Base-by-base conservation (phyloP, 1,140 invertebrate genomes). In the Chrysomallon squamiferum region DNA sequence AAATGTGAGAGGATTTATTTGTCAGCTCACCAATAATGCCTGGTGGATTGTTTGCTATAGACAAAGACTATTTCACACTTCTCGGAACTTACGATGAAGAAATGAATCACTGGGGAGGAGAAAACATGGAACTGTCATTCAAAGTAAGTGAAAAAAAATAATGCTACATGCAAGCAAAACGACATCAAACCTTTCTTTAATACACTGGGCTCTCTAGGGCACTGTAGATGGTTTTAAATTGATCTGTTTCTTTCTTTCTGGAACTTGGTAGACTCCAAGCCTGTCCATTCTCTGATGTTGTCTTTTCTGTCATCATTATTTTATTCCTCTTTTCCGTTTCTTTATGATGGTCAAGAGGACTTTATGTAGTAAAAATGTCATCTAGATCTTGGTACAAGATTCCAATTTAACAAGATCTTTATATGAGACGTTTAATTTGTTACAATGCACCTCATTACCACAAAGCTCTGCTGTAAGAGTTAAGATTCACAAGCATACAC, bases 51-150 rank as follows among this genome's bases (percentile, higher is more conserved):
- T 97, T 99, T 88, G 96, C 96, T 0, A 95, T 99, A 13, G 89
- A 94, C 77, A 87, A 92, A 25, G 86, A 92, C 52, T 98, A 95
- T 87, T 99, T 99, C 84, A 89, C 90, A 68, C 86, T 93, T 70
- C 88, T 99, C 18, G 96, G 96, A 5, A 76, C 71, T 6, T 85
- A 83, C 62, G 83, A 84, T 62, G 69, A 74, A 18, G 77, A 72
- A 79, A 88, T 99, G 76, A 94, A 90, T 59, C 88, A 90, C 57
- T 90, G 89, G 89, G 96, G 96, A 41, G 96, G 95, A 2, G 96
- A 95, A 87, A 98, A 99, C 87, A 87, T 79, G 13, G 77, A 79
- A 54, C 68, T 79, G 5, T 77, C 75, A 1, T 73, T 79, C 25
- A 70, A 74, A 64, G 77, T 79, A 32, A 56, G 59, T 64, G n/a